phyloP scores from a whole-genome alignment of 2,113 vertebrate species.

The Alosa alosa region DNA sequence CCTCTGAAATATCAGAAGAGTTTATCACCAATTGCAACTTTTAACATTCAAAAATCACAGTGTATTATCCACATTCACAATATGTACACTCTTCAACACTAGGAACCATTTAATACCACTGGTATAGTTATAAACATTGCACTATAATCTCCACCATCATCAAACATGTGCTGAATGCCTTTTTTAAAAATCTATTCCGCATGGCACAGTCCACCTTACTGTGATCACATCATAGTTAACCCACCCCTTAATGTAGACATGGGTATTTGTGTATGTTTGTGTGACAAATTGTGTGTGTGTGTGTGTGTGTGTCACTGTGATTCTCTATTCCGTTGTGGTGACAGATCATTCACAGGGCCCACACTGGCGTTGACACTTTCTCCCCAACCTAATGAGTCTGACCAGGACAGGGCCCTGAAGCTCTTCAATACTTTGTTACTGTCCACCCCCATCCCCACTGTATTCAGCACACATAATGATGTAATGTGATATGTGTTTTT shows the following conservation, averaged over 20 bases:
- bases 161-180: too few relatives aligned
- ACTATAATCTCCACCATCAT: too few relatives aligned
- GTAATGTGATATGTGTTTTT: neutral
- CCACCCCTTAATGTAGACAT: constrained; percentile 30
- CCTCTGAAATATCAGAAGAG: too few relatives aligned
- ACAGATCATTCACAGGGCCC: neutral
- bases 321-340: neutral
- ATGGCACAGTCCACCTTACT: too few relatives aligned
- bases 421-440: neutral
- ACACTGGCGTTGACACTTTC: neutral
- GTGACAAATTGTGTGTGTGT: neutral
- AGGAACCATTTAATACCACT: too few relatives aligned
- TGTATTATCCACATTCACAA: too few relatives aligned
- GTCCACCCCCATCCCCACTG: neutral
- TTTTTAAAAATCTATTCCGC: too few relatives aligned
- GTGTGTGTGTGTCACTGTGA: neutral
- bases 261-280: neutral
- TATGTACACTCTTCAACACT: too few relatives aligned
- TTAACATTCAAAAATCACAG: too few relatives aligned
- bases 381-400: neutral
- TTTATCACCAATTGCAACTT: too few relatives aligned
- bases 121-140: too few relatives aligned
- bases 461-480: neutral
- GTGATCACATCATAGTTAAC: too few relatives aligned
- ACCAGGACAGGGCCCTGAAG: neutral